These are phyloP conservation scores for Alligator sinensis DNA, from an alignment of 2,113 vertebrate genomes.

Conservation along the genomic window DNA sequence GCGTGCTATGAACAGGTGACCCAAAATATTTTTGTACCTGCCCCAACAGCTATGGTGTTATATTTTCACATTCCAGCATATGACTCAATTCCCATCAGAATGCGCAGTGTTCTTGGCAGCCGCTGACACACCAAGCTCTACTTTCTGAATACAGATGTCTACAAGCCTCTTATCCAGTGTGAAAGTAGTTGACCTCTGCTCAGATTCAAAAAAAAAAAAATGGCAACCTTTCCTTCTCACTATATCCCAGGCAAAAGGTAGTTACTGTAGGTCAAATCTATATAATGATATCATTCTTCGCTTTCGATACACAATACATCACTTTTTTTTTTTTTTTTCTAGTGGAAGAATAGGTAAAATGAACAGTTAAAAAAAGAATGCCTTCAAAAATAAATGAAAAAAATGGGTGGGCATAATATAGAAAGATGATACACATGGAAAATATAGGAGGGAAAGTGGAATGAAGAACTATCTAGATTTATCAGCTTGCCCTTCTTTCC, in stretches of 20 bases:
- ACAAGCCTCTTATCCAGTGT: neutral
- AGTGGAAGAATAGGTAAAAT: neutral
- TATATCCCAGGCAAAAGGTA: neutral
- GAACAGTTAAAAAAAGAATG: neutral
- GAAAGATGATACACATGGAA: neutral
- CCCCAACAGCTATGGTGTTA: neutral
- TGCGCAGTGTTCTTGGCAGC: neutral
- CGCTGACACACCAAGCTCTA: neutral
- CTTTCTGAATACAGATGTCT: constrained; percentile 7
- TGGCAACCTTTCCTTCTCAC: neutral
- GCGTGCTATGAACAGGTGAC: neutral
- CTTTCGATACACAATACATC: neutral
- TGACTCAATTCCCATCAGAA: constrained; percentile 15
- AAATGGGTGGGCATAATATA: neutral
- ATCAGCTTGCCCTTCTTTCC: neutral
- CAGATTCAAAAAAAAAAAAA: neutral
- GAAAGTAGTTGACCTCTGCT: neutral
- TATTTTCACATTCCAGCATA: neutral
- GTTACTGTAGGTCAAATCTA: neutral
- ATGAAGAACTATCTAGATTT: neutral
- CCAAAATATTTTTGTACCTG: neutral
- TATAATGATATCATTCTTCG: fast-evolving
- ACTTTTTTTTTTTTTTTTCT: neutral
- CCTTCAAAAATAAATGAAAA: neutral
- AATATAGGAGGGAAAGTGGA: neutral